Conservation (phyloP, 2,888 invertebrate species). For the Phanerotoma sp. region DNA sequence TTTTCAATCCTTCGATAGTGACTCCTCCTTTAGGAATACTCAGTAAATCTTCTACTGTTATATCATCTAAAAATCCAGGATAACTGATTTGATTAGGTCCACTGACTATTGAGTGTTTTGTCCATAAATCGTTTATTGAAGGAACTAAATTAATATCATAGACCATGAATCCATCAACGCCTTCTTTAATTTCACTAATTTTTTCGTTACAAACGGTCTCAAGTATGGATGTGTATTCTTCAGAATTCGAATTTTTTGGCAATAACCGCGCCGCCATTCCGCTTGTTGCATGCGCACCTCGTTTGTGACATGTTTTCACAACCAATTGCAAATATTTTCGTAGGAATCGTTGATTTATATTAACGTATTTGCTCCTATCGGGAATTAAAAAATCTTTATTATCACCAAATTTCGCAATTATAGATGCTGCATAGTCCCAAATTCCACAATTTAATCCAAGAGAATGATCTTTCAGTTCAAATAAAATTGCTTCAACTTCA, state of each 20-base stretch:
- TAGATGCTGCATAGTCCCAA: slow-evolving; percentile 73
- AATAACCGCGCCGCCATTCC: slow-evolving; percentile 70
- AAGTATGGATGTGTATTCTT: slow-evolving; percentile 55
- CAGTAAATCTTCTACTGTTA: slow-evolving; percentile 61
- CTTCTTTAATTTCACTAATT: slow-evolving; percentile 61
- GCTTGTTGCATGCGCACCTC: slow-evolving; percentile 67
- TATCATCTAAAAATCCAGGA: slow-evolving; percentile 50
- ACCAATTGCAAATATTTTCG: slow-evolving; percentile 65
- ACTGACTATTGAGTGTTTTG: slow-evolving; percentile 55
- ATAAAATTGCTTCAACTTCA: slow-evolving; percentile 71
- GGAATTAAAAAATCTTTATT: slow-evolving; percentile 65
- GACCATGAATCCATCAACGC: slow-evolving; percentile 72
- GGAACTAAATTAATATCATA: slow-evolving; percentile 67
- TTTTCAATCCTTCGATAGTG: slow-evolving; percentile 64
- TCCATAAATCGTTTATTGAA: slow-evolving; percentile 63
- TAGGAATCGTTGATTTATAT: slow-evolving; percentile 67
- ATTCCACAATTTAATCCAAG: slow-evolving; percentile 73
- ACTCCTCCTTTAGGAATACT: slow-evolving; percentile 66
- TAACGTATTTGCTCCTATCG: slow-evolving; percentile 69
- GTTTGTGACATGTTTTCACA: slow-evolving; percentile 63
- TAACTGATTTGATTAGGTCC: slow-evolving; percentile 61
- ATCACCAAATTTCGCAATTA: slow-evolving; percentile 67
- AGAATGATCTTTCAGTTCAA: slow-evolving; percentile 66
- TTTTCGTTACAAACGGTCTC: slow-evolving; percentile 60
- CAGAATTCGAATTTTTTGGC: slow-evolving; percentile 45